Percentiles rank a stretch among this genome's conserved stretches.
Conservation (phyloP, 2,888 invertebrate genomes). For the Cancer borealis region DNA sequence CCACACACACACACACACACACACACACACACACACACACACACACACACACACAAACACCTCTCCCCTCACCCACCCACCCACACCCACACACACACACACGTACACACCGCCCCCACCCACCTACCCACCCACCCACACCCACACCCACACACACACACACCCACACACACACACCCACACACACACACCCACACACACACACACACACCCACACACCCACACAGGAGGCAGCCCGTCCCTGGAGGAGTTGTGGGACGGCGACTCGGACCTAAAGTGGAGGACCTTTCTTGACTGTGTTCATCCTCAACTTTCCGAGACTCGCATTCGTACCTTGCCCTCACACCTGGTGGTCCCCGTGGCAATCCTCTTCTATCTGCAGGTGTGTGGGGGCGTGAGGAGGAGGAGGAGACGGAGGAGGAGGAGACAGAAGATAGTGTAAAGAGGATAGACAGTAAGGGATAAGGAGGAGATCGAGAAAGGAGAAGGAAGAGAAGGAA, state of each 20-base stretch:
- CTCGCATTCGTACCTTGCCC: conserved; percentile 57
- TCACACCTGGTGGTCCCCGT: conserved; percentile 71
- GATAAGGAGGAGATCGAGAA: background rate
- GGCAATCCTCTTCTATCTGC: conserved; percentile 75
- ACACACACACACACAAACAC: background rate
- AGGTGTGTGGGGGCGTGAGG: conserved; percentile 58
- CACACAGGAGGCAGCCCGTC: conserved; percentile 75
- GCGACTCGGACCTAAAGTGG: conserved; percentile 74
- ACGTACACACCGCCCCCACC: background rate
- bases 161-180: background rate
- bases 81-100: background rate
- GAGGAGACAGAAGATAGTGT: background rate
- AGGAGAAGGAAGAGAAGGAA: background rate
- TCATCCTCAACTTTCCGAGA: conserved; percentile 72
- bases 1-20: background rate
- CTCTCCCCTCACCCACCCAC: too few species aligned
- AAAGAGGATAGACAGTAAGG: background rate
- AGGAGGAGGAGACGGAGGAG: background rate
- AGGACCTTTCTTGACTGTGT: conserved; percentile 75
- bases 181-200: background rate
- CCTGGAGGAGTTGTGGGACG: conserved; percentile 76
- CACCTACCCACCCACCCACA: too few species aligned
- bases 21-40: background rate
- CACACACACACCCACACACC: background rate
- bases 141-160: background rate